A percentile compares a stretch with the other conserved stretches of the same genome.
Conservation (phyloP, 1,140 invertebrate species). For the Drosophila bocqueti region DNA sequence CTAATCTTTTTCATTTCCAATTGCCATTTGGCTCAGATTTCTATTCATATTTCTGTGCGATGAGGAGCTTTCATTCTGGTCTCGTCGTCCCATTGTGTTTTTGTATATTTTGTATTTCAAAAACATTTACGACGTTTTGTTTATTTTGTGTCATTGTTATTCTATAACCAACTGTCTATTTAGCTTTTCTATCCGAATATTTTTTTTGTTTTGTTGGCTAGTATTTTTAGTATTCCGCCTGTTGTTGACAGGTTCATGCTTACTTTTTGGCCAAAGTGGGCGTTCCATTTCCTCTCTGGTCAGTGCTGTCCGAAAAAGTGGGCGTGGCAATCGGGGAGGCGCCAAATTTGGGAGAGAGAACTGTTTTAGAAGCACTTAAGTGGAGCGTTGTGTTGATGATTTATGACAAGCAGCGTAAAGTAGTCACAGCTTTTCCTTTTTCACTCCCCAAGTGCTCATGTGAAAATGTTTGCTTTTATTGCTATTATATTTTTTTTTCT, state of each 20-base stretch:
- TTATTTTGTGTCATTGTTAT: constrained; percentile 56
- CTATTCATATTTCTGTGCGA: constrained; percentile 34
- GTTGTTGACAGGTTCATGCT: constrained; percentile 62
- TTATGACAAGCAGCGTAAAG: constrained; percentile 67
- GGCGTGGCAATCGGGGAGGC: constrained; percentile 60
- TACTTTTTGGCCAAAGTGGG: constrained; percentile 53
- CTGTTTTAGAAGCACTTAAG: constrained; percentile 81
- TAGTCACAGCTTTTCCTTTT: constrained; percentile 30
- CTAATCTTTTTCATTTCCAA: constrained; percentile 57
- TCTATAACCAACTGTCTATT: constrained; percentile 47
- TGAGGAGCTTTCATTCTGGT: constrained; percentile 22
- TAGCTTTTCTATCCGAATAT: constrained; percentile 35
- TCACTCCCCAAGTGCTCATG: constrained; percentile 19
- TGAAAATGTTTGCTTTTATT: constrained; percentile 19
- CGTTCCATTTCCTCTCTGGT: constrained; percentile 52
- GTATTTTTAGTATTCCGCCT: constrained; percentile 31
- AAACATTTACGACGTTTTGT: constrained; percentile 47
- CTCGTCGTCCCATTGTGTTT: constrained; percentile 28
- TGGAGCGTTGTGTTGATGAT: constrained; percentile 80
- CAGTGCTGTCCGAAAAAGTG: constrained; percentile 43
- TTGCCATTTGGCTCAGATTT: constrained; percentile 48
- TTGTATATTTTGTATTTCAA: constrained; percentile 50
- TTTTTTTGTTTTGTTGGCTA: constrained; percentile 7
- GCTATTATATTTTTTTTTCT: constrained; percentile 24
- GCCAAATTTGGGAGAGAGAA: constrained; percentile 33